Base-by-base conservation (phyloP, 92 coral and sea anemone species). In the Phenganax stokvisi region DNA sequence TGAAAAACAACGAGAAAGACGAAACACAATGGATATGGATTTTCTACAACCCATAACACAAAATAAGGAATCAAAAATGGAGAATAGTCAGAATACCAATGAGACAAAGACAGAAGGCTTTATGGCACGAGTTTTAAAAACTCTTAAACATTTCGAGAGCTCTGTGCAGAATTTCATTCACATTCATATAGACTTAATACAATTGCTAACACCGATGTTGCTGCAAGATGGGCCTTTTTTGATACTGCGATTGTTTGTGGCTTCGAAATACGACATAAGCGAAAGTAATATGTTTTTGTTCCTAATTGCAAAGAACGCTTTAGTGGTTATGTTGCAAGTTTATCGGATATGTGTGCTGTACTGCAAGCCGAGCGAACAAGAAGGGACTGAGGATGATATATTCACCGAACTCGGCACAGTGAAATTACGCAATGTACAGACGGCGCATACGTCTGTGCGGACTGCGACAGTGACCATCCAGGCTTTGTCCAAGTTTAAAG, bases 151-250 rank as follows among this genome's bases (percentile, higher is more conserved):
- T 13, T 51, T 88, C 57, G 82, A 75, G 13, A 56, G 73, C 9
- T 85, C 82, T 56, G 87, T 89, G 80, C 88, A 89, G 59, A 86
- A 89, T 52, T 89, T 78, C 66, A 78, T 78, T 12, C 82, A 64
- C 72, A 78, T 57, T 44, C 72, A 91, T 61, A 79, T 89, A 16
- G 97, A 93, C 20, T 90, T 93, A 13, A 88, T 83, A 1, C 89
- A 89, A 13, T 80, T 93, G 47, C 84, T 93, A 57, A 87, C 92
- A 9, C 97, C 97, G 6, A 87, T 93, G 92, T 44, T 93, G 51
- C 90, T 93, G 87, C 97, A 93, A 75, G 97, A 93, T 68, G 97
- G 97, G 5, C 97, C 97, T 4, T 93, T 91, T 67, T 70, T 93
- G 0, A 76, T 88, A 15, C 82, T 93, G 75, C 92, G 97, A 10